A percentile compares a stretch with the other conserved stretches of the same genome.
These are phyloP conservation scores for Eublepharis macularius DNA, from an alignment of 2,113 vertebrate genomes.

Conservation along the genomic window DNA sequence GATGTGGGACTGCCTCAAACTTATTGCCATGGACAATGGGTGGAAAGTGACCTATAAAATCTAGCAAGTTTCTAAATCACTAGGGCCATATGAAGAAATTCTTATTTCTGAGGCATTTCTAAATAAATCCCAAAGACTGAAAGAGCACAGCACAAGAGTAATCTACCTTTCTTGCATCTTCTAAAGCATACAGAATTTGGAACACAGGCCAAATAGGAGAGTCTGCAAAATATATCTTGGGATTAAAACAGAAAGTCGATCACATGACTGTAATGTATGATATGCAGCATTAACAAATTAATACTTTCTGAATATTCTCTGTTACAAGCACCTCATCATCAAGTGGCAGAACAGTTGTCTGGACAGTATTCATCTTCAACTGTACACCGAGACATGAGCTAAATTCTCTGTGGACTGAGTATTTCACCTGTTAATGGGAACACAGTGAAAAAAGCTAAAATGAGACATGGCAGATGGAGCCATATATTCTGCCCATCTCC, in stretches of 20 bases:
- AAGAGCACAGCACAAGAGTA: constrained; percentile 27
- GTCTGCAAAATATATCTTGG: background rate
- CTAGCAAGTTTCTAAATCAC: constrained; percentile 38
- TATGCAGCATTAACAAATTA: background rate
- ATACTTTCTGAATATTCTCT: background rate
- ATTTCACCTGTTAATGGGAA: constrained; percentile 63
- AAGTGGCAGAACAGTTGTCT: constrained; percentile 33
- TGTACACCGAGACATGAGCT: constrained; percentile 49
- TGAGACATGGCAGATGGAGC: constrained; percentile 74
- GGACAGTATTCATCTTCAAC: constrained; percentile 46
- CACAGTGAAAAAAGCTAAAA: constrained; percentile 49
- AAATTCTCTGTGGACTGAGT: constrained; percentile 33
- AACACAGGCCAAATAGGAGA: background rate
- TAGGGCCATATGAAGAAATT: constrained; percentile 25
- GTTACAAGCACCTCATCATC: background rate
- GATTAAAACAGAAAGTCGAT: constrained; percentile 10
- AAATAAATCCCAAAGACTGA: constrained; percentile 51
- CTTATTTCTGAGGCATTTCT: constrained; percentile 37
- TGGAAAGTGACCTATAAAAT: constrained; percentile 48
- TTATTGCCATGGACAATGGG: no score
- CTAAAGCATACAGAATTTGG: constrained; percentile 24
- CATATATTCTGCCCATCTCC: constrained; percentile 68
- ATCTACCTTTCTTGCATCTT: constrained; percentile 23
- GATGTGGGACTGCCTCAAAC: no score
- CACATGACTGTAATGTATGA: accelerated